These are phyloP conservation scores for Mimumesa dahlbomi DNA, from an alignment of 2,888 invertebrate genomes.

Conservation along the genomic window DNA sequence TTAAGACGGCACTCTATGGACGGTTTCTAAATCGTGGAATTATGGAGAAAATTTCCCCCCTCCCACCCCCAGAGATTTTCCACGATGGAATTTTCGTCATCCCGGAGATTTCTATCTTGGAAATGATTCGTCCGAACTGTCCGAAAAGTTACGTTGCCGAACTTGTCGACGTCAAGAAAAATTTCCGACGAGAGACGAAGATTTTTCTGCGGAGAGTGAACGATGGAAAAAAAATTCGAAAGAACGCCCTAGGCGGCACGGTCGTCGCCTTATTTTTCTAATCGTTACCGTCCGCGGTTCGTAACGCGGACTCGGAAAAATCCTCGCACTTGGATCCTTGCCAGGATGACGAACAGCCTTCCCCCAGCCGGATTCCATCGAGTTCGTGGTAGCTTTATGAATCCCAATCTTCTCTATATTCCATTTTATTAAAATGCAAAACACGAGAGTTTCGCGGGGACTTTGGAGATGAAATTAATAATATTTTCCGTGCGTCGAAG, in stretches of 20 bases:
- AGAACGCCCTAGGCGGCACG: too few species aligned
- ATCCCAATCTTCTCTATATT: slow-evolving; percentile 25
- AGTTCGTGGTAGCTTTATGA: slow-evolving; percentile 16
- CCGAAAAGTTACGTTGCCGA: too few species aligned
- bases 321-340: slow-evolving; percentile 24
- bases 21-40: background rate
- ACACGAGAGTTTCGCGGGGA: background rate
- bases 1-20: background rate
- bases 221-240: too few species aligned
- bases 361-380: slow-evolving; percentile 4
- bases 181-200: background rate
- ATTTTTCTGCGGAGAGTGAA: too few species aligned
- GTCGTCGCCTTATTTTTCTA: background rate
- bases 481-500: too few species aligned
- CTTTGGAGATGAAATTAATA: slow-evolving; percentile 15
- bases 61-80: too few species aligned
- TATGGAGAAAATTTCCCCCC: too few species aligned
- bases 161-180: too few species aligned
- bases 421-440: slow-evolving; percentile 42
- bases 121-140: too few species aligned
- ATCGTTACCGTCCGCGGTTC: background rate
- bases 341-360: slow-evolving; percentile 16
- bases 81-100: too few species aligned
- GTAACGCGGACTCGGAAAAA: slow-evolving; percentile 9
- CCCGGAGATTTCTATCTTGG: too few species aligned